A percentile compares a stretch with the other conserved stretches of the same genome.
Evolutionary conservation across 2,888 invertebrate genomes (phyloP).

Genomic region (Tromatobia lineatoria): DNA sequence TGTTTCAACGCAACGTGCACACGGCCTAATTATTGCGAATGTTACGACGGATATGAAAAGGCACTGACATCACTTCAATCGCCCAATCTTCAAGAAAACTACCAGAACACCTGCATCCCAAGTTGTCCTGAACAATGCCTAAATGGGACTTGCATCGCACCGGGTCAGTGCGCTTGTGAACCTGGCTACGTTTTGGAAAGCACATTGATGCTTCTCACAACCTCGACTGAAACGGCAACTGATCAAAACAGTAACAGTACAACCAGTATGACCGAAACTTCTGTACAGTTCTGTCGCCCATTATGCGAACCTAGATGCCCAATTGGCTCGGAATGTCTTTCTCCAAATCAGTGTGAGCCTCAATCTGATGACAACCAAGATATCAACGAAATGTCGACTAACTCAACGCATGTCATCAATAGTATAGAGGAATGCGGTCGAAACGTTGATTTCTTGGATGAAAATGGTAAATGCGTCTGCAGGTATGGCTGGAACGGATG

Average conservation of each 20-base stretch:
- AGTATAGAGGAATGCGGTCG: conserved; percentile 11
- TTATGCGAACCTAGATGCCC: conserved; percentile 85
- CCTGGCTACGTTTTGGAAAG: conserved; percentile 59
- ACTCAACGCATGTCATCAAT: background rate
- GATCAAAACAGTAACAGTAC: background rate
- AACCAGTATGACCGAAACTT: background rate
- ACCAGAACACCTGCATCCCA: conserved; percentile 79
- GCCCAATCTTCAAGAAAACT: background rate
- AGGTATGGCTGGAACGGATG: conserved; percentile 45
- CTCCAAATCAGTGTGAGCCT: conserved; percentile 62
- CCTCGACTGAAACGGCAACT: background rate
- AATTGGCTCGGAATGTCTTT: conserved; percentile 80
- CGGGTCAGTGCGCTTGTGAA: conserved; percentile 74
- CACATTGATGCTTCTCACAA: conserved; percentile 46
- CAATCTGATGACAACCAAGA: conserved; percentile 26
- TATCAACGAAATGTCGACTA: conserved; percentile 4
- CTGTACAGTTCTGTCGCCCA: conserved; percentile 72
- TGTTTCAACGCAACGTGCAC: conserved; percentile 85
- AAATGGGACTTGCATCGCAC: conserved; percentile 74
- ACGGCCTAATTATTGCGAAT: conserved; percentile 83
- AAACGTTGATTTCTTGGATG: background rate
- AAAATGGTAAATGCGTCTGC: conserved; percentile 34
- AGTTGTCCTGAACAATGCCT: conserved; percentile 79
- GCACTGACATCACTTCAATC: background rate
- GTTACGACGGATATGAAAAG: conserved; percentile 75